Percentiles rank a stretch among this genome's conserved stretches.
Conservation (phyloP, 2,797 vertebrate genomes). For the Miichthys miiuy region DNA sequence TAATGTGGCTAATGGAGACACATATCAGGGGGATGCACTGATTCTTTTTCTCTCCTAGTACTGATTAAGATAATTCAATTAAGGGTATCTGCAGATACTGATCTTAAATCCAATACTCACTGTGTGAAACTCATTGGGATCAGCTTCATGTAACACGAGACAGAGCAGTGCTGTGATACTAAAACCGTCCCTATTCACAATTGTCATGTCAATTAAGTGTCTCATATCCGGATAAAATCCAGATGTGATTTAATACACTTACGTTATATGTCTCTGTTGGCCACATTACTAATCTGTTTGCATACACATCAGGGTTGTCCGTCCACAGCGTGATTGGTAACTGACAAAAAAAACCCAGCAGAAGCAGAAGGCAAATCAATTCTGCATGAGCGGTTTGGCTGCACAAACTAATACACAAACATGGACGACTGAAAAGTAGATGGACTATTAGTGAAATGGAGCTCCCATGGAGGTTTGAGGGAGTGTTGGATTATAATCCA, state of each 20-base stretch:
- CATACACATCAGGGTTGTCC: not conserved
- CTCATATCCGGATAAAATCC: not conserved
- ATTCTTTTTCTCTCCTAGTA: not conserved
- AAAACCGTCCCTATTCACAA: not conserved
- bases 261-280: not conserved
- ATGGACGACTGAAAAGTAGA: no score
- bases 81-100: not conserved
- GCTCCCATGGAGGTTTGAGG: no score
- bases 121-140: not conserved
- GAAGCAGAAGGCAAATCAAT: no score
- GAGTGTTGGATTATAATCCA: no score
- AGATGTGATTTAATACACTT: not conserved
- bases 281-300: not conserved
- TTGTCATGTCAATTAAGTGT: not conserved
- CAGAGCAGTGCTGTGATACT: not conserved
- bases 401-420: no score
- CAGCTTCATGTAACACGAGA: not conserved
- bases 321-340: no score
- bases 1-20: not conserved
- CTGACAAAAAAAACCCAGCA: no score
- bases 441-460: no score
- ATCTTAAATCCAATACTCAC: not conserved
- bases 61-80: not conserved
- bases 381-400: no score
- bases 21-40: not conserved